Evolutionary conservation across 2,888 invertebrate species (phyloP).

Genomic region (Adineta ricciae): DNA sequence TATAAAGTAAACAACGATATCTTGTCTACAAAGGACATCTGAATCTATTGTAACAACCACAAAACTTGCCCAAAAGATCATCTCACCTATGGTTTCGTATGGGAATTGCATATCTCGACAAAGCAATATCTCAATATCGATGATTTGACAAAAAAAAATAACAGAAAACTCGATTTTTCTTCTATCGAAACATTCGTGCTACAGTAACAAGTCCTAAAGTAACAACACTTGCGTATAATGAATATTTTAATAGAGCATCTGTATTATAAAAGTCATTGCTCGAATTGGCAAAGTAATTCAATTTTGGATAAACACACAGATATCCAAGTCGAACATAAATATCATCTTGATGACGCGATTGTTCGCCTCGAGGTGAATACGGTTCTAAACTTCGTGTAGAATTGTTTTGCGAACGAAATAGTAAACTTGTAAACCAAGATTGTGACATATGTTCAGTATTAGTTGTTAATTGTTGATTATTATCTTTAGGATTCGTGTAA

Average conservation of each 20-base stretch:
- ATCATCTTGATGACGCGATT: not conserved
- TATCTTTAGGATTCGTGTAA: not conserved
- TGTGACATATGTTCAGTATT: not conserved
- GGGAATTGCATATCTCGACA: not conserved
- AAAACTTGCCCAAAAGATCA: too few species aligned
- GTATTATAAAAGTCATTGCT: not conserved
- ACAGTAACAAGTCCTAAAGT: constrained; percentile 10
- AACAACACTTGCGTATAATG: constrained; percentile 21
- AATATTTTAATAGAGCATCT: constrained; percentile 3
- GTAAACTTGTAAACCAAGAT: constrained; percentile 13
- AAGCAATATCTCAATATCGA: not conserved
- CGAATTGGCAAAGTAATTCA: not conserved
- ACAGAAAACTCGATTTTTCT: too few species aligned
- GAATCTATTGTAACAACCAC: too few species aligned
- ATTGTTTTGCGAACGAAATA: not conserved
- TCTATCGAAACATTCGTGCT: constrained; percentile 17
- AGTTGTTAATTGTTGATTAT: not conserved
- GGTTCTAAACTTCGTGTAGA: not conserved
- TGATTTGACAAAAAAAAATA: too few species aligned
- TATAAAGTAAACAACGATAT: too few species aligned
- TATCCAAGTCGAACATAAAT: constrained; percentile 9
- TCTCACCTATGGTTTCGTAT: too few species aligned
- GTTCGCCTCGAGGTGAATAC: not conserved
- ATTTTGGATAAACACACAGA: not conserved
- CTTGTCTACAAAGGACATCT: too few species aligned